These are phyloP conservation scores for Caenorhabditis latens DNA, from an alignment of 1,140 invertebrate genomes.

Conservation along the genomic window DNA sequence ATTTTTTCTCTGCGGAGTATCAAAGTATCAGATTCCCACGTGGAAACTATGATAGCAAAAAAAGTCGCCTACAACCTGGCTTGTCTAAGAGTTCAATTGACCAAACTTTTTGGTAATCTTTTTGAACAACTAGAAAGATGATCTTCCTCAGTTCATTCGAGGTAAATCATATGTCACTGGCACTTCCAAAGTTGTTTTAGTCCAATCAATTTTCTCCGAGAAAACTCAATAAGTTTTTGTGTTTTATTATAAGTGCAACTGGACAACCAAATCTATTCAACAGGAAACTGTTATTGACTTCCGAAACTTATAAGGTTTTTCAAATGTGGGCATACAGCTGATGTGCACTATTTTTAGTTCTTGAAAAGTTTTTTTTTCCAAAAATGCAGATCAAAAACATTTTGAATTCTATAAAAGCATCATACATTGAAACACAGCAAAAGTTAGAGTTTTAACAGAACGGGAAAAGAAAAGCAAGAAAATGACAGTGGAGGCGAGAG, in stretches of 20 bases:
- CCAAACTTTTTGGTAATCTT: not conserved
- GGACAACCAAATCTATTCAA: no score
- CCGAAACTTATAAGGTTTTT: not conserved
- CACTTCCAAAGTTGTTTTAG: no score
- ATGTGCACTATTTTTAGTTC: not conserved
- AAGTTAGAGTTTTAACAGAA: not conserved
- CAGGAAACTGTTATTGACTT: not conserved
- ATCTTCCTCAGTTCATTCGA: not conserved
- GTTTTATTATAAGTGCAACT: not conserved
- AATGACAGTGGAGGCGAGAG: not conserved
- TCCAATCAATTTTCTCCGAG: no score
- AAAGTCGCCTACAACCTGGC: not conserved
- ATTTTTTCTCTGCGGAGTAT: conserved; percentile 14
- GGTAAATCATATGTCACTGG: no score
- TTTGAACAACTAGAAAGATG: not conserved
- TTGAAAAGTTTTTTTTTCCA: no score
- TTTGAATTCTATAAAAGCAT: not conserved
- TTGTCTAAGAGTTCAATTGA: conserved; percentile 30
- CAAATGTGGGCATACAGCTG: not conserved
- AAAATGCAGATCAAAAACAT: not conserved
- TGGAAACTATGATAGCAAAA: conserved; percentile 43
- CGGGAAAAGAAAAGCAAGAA: not conserved
- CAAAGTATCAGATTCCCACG: conserved; percentile 43
- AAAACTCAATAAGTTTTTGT: no score
- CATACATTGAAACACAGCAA: not conserved